phyloP scores from a whole-genome alignment of 2,113 vertebrate genomes.

The Coturnix japonica region DNA sequence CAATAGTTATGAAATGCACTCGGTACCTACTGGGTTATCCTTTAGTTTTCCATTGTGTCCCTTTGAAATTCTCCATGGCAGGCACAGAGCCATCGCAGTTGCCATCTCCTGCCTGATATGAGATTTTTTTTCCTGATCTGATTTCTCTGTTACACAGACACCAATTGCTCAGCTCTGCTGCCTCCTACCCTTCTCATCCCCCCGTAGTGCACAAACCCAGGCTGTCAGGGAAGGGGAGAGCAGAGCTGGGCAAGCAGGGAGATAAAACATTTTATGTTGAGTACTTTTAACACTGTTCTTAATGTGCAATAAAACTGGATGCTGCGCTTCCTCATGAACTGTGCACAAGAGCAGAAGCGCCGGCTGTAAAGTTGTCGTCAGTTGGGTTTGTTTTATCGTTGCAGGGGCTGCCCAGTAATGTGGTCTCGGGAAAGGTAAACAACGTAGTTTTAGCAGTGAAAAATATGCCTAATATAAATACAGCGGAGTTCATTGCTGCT shows the following conservation, averaged over 20 bases:
- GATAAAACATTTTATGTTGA: not conserved
- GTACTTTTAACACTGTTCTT: slow-evolving; percentile 17
- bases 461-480: slow-evolving; percentile 80
- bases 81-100: not conserved
- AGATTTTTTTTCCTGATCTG: not conserved
- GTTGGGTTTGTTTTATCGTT: slow-evolving; percentile 65
- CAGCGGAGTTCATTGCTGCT: slow-evolving; percentile 28
- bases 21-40: too few relatives aligned
- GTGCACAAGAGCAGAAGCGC: slow-evolving; percentile 53
- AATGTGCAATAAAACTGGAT: slow-evolving; percentile 40
- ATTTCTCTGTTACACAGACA: not conserved
- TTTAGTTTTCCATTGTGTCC: not conserved
- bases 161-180: not conserved
- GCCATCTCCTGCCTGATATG: not conserved
- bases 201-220: not conserved
- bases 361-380: slow-evolving; percentile 33
- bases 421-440: slow-evolving; percentile 74
- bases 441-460: slow-evolving; percentile 72
- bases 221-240: accelerated
- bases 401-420: not conserved
- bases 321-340: slow-evolving; percentile 72
- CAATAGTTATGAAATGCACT: accelerated
- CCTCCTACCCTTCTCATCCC: not conserved
- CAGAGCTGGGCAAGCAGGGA: not conserved
- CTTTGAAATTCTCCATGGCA: not conserved